Evolutionary conservation across 2,113 vertebrate species (phyloP).

Genomic region (Thamnophis sirtalis): DNA sequence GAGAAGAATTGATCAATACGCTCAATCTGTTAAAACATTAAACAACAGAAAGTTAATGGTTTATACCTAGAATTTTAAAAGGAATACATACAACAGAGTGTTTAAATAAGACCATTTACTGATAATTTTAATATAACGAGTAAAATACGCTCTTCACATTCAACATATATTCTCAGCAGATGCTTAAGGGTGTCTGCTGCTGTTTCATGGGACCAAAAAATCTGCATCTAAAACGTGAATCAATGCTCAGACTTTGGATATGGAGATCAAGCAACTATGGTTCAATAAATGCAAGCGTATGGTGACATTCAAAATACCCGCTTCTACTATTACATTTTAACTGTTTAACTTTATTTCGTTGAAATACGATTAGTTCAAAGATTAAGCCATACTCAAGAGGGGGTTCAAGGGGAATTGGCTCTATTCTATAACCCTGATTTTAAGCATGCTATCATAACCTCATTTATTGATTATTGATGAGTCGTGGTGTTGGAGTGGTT

Average conservation of each 20-base stretch:
- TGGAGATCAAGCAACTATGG: background rate
- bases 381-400: background rate
- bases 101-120: background rate
- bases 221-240: background rate
- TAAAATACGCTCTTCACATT: background rate
- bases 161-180: background rate
- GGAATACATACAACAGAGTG: too few relatives aligned
- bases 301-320: background rate
- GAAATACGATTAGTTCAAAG: background rate
- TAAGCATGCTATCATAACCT: background rate
- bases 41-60: background rate
- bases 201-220: background rate
- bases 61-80: background rate
- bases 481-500: background rate
- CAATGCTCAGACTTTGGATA: background rate
- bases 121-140: background rate
- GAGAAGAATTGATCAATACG: conserved; percentile 86
- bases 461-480: too few relatives aligned
- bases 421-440: background rate
- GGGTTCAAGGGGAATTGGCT: background rate
- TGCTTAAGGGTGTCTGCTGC: background rate
- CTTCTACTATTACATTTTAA: background rate
- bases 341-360: background rate
- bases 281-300: background rate
- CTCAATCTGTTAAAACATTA: conserved; percentile 75